Conservation (phyloP, 1,140 invertebrate species). For the Caligus rogercresseyi region DNA sequence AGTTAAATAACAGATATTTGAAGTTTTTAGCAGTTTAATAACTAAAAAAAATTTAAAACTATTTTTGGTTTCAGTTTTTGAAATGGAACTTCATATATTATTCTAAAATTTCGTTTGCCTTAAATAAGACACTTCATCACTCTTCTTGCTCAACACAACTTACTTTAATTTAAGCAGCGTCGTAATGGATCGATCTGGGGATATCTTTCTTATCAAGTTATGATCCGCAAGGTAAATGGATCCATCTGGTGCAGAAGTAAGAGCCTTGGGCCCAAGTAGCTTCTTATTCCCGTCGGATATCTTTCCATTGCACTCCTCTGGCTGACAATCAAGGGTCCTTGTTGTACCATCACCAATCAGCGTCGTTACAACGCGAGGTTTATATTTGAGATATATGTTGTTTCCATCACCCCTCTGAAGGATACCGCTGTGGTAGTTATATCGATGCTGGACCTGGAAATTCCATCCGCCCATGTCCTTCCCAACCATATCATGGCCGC, state of each 20-base stretch:
- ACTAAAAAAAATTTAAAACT: not conserved
- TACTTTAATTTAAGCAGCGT: slow-evolving; percentile 82
- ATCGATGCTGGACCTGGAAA: slow-evolving; percentile 90
- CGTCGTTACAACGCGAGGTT: slow-evolving; percentile 51
- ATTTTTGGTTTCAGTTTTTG: not conserved
- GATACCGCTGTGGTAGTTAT: slow-evolving; percentile 84
- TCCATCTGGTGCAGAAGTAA: slow-evolving; percentile 84
- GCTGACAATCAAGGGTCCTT: slow-evolving; percentile 44
- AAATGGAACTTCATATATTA: too few relatives aligned
- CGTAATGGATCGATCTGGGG: slow-evolving; percentile 71
- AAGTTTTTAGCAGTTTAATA: too few relatives aligned
- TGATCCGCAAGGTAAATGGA: slow-evolving; percentile 92
- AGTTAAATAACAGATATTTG: too few relatives aligned
- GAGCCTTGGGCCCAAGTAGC: slow-evolving; percentile 71
- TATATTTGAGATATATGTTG: slow-evolving; percentile 65
- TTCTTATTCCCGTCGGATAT: slow-evolving; percentile 54
- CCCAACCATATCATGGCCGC: slow-evolving; percentile 93
- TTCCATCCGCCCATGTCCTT: slow-evolving; percentile 95
- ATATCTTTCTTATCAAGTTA: slow-evolving; percentile 79
- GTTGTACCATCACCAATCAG: slow-evolving; percentile 91
- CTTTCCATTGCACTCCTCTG: slow-evolving; percentile 35
- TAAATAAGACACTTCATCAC: too few relatives aligned
- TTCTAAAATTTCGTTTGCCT: too few relatives aligned
- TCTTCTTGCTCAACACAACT: slow-evolving; percentile 22
- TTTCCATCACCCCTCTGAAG: slow-evolving; percentile 92